These are phyloP conservation scores for Macropodus opercularis DNA, from an alignment of 2,797 vertebrate species.

Conservation along the genomic window DNA sequence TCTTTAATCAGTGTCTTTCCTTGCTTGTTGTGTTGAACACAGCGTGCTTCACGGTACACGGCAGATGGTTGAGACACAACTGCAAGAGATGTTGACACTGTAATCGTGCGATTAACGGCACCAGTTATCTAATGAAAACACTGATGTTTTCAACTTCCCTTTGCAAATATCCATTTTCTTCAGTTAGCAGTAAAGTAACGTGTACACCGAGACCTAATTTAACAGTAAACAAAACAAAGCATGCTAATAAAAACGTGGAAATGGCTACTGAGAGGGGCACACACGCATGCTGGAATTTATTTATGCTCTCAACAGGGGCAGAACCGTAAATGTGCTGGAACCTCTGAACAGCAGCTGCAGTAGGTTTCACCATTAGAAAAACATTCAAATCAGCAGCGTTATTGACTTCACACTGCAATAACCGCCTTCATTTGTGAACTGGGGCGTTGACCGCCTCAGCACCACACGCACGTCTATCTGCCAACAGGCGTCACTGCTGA, in stretches of 20 bases:
- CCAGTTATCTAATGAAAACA: slow-evolving; percentile 46
- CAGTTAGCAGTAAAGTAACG: slow-evolving; percentile 3
- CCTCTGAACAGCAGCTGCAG: slow-evolving; percentile 21
- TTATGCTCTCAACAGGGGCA: slow-evolving; percentile 1
- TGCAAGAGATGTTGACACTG: slow-evolving; percentile 44
- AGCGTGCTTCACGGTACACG: slow-evolving; percentile 1
- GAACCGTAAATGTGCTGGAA: slow-evolving; percentile 15
- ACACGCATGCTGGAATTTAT: slow-evolving; percentile 5
- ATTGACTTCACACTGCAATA: slow-evolving; percentile 19
- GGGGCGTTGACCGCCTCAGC: too few species aligned
- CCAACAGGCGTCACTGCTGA: too few species aligned
- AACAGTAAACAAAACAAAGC: slow-evolving; percentile 1
- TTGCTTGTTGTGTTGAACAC: slow-evolving; percentile 30
- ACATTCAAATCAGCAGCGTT: slow-evolving; percentile 11
- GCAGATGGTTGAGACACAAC: slow-evolving; percentile 42
- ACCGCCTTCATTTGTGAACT: slow-evolving; percentile 21
- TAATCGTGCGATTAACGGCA: slow-evolving; percentile 50
- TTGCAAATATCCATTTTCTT: slow-evolving; percentile 9
- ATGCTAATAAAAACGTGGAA: slow-evolving; percentile 23
- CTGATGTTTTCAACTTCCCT: slow-evolving; percentile 16
- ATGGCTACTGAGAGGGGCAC: not conserved
- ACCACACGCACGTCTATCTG: too few species aligned
- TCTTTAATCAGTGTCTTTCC: slow-evolving; percentile 53
- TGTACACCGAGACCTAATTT: not conserved
- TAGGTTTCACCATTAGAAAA: slow-evolving; percentile 2